Evolutionary conservation across 2,888 invertebrate genomes (phyloP), one percentile per base, ranked within the genome.

Genomic region (Drosophila conformis): DNA sequence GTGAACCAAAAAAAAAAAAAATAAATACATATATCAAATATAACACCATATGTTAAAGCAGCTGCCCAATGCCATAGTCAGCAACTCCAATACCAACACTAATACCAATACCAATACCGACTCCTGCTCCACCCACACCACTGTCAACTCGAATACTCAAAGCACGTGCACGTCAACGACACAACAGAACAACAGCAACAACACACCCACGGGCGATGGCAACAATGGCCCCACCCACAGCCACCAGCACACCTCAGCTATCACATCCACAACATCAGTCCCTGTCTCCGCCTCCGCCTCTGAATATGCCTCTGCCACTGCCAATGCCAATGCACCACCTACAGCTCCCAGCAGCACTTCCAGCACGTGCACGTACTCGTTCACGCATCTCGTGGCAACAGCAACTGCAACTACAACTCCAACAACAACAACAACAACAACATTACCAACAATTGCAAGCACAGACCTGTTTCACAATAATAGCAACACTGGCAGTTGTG

Each of bases 121-220:
- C 54, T 63, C 73, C 72, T 81, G 69, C 72, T 70, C 72, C 69
- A 58, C 73, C 73, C 58, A 74, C 63, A 62, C 62, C 66, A 78
- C 58, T 62, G 69, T 58, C 42, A 76, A 77, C 70, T 68, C 73
- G 51, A 73, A 78, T 75, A 83, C 76, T 74, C 80, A 77, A 79
- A 85, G 81, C 88, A 87, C 91, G 83, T 89, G 90, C 91, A 76
- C 87, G 84, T 72, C 78, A 60, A 72, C 74, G 59, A 69, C 69
- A 70, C 74, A 76, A 82, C 76, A 73, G 65, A 73, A 80, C 72
- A 67, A 80, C 69, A 74, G 46, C 66, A 73, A 73, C 79, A 67
- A 70, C 66, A 62, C 42, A 49, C 15, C 65, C 67, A 62, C 59
- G 57, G 74, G 66, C 69, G 62, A 73, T 53, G 69, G 65, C 67